Evolutionary conservation across 2,113 vertebrate species (phyloP).

Genomic region (Emydura subglobosa): DNA sequence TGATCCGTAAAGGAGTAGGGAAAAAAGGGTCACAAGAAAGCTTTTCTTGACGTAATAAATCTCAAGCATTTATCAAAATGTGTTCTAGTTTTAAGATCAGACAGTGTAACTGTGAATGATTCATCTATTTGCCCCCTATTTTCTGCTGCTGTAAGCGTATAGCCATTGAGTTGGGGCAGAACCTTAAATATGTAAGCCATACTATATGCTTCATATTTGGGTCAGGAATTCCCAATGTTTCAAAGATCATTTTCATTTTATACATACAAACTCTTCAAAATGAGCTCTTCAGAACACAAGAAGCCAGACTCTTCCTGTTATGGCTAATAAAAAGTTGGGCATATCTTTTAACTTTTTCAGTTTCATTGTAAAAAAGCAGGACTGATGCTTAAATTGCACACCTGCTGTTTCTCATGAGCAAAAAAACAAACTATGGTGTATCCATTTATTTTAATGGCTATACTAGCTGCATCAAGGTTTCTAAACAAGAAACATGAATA

Average conservation of each 20-base stretch:
- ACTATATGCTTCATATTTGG: background rate
- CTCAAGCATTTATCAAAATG: slow-evolving; percentile 29
- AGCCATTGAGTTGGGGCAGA: background rate
- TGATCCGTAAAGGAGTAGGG: slow-evolving; percentile 5
- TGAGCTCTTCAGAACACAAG: background rate
- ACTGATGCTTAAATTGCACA: background rate
- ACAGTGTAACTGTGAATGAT: background rate
- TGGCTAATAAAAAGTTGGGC: background rate
- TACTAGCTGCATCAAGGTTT: background rate
- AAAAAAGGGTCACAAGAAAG: slow-evolving; percentile 4
- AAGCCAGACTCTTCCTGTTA: background rate
- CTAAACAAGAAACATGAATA: background rate
- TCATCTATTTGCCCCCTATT: background rate
- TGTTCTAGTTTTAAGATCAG: background rate
- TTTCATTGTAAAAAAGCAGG: background rate
- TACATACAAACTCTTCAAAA: background rate
- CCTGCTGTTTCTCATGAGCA: background rate
- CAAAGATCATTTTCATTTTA: background rate
- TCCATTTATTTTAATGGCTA: background rate
- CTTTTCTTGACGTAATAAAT: slow-evolving; percentile 24
- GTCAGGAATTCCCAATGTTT: background rate
- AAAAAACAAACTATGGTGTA: background rate
- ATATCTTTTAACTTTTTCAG: background rate
- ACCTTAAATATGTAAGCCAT: background rate
- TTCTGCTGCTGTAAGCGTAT: background rate